Percentiles rank a stretch among this genome's conserved stretches.
Conservation (phyloP, 2,888 invertebrate species). For the Himalopsyche anomala region DNA sequence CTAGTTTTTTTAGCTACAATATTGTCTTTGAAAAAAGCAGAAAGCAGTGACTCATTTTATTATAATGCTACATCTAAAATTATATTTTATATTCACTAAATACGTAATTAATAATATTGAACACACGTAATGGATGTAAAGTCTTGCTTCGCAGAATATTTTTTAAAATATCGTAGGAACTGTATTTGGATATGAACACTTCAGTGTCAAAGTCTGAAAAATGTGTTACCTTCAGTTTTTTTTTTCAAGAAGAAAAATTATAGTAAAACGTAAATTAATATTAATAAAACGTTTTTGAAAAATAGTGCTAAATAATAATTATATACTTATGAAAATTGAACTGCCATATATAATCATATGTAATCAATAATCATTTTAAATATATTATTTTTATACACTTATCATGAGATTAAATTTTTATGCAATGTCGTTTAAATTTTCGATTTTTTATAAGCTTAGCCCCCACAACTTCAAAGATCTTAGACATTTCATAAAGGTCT, state of each 20-base stretch:
- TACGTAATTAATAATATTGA: neutral
- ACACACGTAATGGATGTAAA: neutral
- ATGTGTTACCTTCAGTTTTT: slow-evolving; percentile 3
- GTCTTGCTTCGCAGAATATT: neutral
- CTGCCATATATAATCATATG: neutral
- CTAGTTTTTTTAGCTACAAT: neutral
- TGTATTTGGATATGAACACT: neutral
- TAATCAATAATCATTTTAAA: neutral
- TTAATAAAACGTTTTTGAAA: neutral
- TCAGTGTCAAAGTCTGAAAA: neutral
- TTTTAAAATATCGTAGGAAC: neutral
- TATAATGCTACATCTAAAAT: neutral
- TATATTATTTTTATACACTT: neutral
- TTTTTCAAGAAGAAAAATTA: neutral
- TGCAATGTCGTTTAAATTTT: no score
- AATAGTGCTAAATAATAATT: neutral
- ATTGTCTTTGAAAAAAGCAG: neutral
- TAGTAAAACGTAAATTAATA: neutral
- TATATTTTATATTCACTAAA: slow-evolving; percentile 13
- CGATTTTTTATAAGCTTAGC: no score
- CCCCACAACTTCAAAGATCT: no score
- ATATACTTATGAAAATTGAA: neutral
- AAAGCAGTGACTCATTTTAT: neutral
- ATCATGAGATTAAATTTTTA: neutral
- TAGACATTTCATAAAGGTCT: no score